Evolutionary conservation across 2,888 invertebrate genomes (phyloP), one percentile per base, ranked within the genome.

Genomic region (Stenoptilia bipunctidactyla): DNA sequence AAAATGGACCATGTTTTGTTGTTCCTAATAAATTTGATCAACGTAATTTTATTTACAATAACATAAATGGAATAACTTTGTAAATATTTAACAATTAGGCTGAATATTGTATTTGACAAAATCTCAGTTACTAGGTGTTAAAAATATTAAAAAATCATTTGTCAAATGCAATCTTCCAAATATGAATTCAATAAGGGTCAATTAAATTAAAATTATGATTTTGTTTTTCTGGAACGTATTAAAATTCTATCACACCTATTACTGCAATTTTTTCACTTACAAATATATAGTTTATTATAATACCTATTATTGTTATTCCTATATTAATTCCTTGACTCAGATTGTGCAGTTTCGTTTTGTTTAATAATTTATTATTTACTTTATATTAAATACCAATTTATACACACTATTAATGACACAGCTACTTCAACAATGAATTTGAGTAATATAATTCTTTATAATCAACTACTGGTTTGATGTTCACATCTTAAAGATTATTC

Each of bases 1-100:
- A 72, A 74, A 80, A 74, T 80, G 80, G 82, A 82, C 80, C 82
- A 68, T 77, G 70, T 68, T 63, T 55, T 61, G 67, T 75, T 68
- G 69, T 73, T 74, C 65, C 56, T 68, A 67, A 68, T 66, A 55
- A 55, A 59, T 65, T 72, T 72, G 75, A 70, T 73, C 72, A 69
- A 69, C 50, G 45, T 49, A 59, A 55, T 48, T 49, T 53, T 70
- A 72, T 70, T 61, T 70, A 74, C 68, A 73, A 50, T 58, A 60
- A 61, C 65, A 58, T 55, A 65, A 65, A 47, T 58, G 57, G 56
- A 56, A 58, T 55, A 58, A 50, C 30, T 30, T 4, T 30, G 9
- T 30, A 30, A 30, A 30, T 30, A 30, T 41, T 58, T 40, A 55
- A 56, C 50, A 52, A 55, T 43, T 46, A 20, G 8, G 8, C 8